Evolutionary conservation across 2,113 vertebrate genomes (phyloP).

Genomic region (Atractosteus spatula): DNA sequence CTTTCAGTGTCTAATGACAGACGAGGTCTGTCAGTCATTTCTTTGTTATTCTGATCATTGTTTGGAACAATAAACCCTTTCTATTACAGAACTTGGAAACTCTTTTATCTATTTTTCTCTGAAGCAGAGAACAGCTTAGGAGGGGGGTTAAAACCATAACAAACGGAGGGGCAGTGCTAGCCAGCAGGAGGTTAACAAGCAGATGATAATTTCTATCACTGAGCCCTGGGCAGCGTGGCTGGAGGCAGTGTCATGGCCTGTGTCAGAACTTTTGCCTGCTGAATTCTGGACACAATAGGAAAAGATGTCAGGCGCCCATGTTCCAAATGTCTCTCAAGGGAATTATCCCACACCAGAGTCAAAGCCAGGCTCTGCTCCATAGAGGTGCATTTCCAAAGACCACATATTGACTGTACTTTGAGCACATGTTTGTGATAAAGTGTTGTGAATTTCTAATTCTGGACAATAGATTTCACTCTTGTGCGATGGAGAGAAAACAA

Average conservation of each 20-base stretch:
- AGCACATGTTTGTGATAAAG: too few species aligned
- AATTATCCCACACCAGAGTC: conserved; percentile 17
- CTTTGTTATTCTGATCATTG: conserved; percentile 41
- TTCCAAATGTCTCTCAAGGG: conserved; percentile 36
- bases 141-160: conserved; percentile 42
- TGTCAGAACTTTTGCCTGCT: conserved; percentile 39
- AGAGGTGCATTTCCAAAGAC: too few species aligned
- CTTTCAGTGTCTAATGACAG: conserved; percentile 35
- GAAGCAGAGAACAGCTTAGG: conserved; percentile 23
- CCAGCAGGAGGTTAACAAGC: conserved; percentile 52
- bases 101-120: conserved; percentile 41
- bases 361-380: not conserved
- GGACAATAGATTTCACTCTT: too few species aligned
- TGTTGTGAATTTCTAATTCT: too few species aligned
- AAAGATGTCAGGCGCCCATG: conserved; percentile 32
- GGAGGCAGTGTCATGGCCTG: conserved; percentile 40
- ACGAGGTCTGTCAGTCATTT: conserved; percentile 40
- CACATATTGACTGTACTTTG: too few species aligned
- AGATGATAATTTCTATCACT: conserved; percentile 52
- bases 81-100: conserved; percentile 14
- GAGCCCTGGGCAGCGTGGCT: conserved; percentile 36
- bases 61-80: conserved; percentile 24
- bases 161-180: conserved; percentile 46
- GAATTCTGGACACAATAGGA: conserved; percentile 39
- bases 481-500: too few species aligned